Base-by-base conservation (phyloP, 2,888 invertebrate genomes). In the Ceramica pisi region DNA sequence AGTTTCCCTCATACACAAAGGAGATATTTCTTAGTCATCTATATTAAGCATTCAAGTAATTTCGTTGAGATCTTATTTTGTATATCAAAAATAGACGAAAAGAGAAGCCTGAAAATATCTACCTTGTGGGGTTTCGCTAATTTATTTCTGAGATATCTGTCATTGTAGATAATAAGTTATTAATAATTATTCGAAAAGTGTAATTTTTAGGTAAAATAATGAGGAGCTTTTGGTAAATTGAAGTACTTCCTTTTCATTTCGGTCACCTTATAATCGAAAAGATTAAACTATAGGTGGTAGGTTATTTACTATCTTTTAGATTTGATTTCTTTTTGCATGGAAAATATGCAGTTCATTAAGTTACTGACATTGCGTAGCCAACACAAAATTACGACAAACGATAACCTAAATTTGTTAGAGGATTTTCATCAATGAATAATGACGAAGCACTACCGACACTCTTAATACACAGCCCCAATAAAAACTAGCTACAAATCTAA, bases 11-110 rank as follows among this genome's bases (percentile, higher is more conserved):
- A 53, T 38, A 56, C 46, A 81, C 79, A 77, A 81, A 83, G 64
- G 41, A 81, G 50, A 75, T 72, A 81, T 81, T 76, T 63, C 56
- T 41, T 35, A 55, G 69, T 72, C 61, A 72, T 62, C 59, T 67
- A 59, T 61, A 76, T 71, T 79, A 68, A 50, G 50, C 9, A 69
- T 77, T 75, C 60, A 56, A 83, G 72, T 77, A 77, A 83, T 83
- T 72, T 71, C 41, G 21, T 59, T 71, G 9, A 71, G 35, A 67
- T 55, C 67, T 65, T 74, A 83, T 79, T 79, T 74, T 61, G 53
- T 57, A n/a, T 67, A 19, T 7, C 23, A 60, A 70, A 81, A 71
- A 66, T 56, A 23, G 21, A 59, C n/a, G 67, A 19, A 31, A 60
- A 51, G 23, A 26, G 50, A 61, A 35, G 23, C 26, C 46, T 61